Percentiles rank a stretch among this genome's conserved stretches.
These are phyloP conservation scores for Mungos mungo DNA, from an alignment of 2,113 vertebrate genomes.

Conservation along the genomic window DNA sequence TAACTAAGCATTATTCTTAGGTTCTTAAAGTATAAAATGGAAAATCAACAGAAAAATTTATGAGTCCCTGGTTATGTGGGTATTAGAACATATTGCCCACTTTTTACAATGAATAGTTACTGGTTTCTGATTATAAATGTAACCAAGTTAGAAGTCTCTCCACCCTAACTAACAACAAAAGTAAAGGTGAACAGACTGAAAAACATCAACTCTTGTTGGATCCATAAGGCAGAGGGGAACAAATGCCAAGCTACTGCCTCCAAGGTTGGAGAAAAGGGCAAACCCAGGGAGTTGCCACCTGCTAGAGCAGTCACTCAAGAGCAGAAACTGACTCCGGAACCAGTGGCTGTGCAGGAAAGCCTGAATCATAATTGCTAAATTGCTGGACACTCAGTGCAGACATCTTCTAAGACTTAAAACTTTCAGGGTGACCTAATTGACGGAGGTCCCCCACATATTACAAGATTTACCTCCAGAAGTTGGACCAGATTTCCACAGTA, in stretches of 20 bases:
- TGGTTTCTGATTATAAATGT: neutral
- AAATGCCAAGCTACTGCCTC: no score
- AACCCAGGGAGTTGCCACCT: neutral
- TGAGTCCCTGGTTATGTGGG: neutral
- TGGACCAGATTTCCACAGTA: neutral
- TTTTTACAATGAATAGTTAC: neutral
- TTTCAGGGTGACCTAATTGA: neutral
- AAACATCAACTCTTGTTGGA: neutral
- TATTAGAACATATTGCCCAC: neutral
- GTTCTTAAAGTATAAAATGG: neutral
- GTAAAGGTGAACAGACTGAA: neutral
- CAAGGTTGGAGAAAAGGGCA: neutral
- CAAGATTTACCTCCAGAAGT: neutral
- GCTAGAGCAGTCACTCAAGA: neutral
- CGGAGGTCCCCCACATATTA: neutral
- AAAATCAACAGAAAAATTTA: neutral
- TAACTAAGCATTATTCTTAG: neutral
- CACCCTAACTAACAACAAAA: neutral
- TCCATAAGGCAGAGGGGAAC: neutral
- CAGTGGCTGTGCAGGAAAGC: neutral
- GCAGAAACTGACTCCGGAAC: neutral
- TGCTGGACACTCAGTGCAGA: neutral
- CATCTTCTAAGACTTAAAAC: neutral
- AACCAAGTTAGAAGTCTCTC: neutral
- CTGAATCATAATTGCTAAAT: neutral